Evolutionary conservation across 2,888 invertebrate genomes (phyloP).

Genomic region (Pseudoips prasinana): DNA sequence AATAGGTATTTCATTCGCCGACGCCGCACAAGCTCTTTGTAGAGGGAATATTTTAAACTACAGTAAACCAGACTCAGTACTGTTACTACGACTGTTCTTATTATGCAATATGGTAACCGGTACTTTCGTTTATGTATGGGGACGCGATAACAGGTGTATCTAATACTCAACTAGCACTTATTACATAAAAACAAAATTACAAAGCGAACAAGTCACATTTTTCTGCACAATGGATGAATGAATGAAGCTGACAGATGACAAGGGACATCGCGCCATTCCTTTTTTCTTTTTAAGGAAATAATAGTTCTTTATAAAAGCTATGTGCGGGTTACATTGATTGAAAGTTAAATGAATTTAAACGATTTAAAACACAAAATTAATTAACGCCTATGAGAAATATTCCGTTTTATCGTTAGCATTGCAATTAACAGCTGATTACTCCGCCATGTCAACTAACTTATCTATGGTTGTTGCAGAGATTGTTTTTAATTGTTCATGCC

Average conservation of each 20-base stretch:
- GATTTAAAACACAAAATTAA: conserved; percentile 18
- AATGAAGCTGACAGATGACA: conserved; percentile 77
- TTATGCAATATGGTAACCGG: conserved; percentile 38
- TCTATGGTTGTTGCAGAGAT: conserved; percentile 24
- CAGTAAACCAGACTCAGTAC: conserved; percentile 25
- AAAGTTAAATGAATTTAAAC: conserved; percentile 30
- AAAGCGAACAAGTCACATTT: conserved; percentile 77
- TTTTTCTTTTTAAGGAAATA: conserved; percentile 35
- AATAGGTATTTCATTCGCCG: conserved; percentile 56
- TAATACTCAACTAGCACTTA: conserved; percentile 59
- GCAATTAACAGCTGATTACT: conserved; percentile 79
- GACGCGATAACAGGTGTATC: conserved; percentile 50
- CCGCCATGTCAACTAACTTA: conserved; percentile 67
- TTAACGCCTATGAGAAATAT: conserved; percentile 35
- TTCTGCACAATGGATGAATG: conserved; percentile 79
- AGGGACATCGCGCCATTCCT: conserved; percentile 76
- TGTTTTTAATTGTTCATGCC: neutral
- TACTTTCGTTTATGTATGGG: conserved; percentile 41
- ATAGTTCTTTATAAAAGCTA: conserved; percentile 25
- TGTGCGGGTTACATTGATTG: conserved; percentile 8
- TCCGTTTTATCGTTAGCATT: conserved; percentile 61
- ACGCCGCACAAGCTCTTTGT: conserved; percentile 75
- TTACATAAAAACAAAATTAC: conserved; percentile 66
- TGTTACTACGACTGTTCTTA: conserved; percentile 27
- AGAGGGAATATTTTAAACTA: conserved; percentile 56